Percentiles rank a stretch among this genome's conserved stretches.
These are phyloP conservation scores for Xanthorhoe designata DNA, from an alignment of 2,888 invertebrate species.

Conservation along the genomic window DNA sequence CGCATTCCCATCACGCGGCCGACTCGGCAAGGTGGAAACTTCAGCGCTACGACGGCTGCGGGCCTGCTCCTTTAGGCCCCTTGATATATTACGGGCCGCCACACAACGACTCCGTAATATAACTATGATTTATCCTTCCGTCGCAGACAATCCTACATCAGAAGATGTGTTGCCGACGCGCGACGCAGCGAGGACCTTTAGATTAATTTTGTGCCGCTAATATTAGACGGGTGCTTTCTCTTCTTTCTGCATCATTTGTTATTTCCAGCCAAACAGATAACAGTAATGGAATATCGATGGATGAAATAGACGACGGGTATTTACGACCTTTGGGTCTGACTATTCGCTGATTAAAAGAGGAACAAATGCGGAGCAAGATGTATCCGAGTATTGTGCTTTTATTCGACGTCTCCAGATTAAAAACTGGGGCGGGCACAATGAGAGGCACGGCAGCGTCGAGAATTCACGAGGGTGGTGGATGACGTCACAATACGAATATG, in stretches of 20 bases:
- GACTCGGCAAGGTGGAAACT: conserved; percentile 50
- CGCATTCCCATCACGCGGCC: conserved; percentile 51
- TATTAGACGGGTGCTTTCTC: conserved; percentile 64
- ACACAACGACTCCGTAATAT: conserved; percentile 72
- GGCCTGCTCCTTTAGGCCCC: conserved; percentile 63
- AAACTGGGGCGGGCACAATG: conserved; percentile 78
- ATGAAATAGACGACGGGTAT: conserved; percentile 36
- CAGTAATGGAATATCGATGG: conserved; percentile 43
- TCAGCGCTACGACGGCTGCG: conserved; percentile 48
- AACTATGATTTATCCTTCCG: conserved; percentile 69
- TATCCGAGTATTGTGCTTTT: conserved; percentile 78
- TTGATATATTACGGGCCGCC: conserved; percentile 71
- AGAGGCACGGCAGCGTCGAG: conserved; percentile 61
- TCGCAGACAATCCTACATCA: conserved; percentile 63
- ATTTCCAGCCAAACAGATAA: conserved; percentile 40
- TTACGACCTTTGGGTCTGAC: conserved; percentile 50
- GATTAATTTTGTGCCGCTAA: conserved; percentile 66
- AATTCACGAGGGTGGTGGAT: conserved; percentile 58
- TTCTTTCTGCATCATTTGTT: conserved; percentile 55
- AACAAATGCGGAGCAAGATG: conserved; percentile 68
- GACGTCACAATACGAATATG: conserved; percentile 69
- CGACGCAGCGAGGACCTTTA: conserved; percentile 51
- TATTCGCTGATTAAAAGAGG: conserved; percentile 70
- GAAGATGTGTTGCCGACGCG: conserved; percentile 64
- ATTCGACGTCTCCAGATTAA: conserved; percentile 81